A percentile compares a stretch with the other conserved stretches of the same genome.
phyloP scores from a whole-genome alignment of 2,797 vertebrate species.

The Clarias platycephalus region DNA sequence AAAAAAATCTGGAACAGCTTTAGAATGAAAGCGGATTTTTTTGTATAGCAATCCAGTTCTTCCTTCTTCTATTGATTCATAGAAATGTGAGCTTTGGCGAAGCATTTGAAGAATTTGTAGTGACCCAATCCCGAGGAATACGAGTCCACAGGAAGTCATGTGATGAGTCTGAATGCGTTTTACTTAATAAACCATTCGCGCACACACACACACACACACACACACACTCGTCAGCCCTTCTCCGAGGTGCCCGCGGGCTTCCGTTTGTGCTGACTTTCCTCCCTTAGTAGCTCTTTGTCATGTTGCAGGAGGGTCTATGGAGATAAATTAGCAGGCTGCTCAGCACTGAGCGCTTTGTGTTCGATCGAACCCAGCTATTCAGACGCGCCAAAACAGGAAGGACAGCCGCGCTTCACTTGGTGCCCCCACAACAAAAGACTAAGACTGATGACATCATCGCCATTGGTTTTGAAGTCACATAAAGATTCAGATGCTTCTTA shows the following conservation, averaged over 20 bases:
- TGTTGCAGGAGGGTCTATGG: conserved; percentile 58
- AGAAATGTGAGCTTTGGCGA: not conserved
- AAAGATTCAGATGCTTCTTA: conserved; percentile 13
- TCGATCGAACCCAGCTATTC: conserved; percentile 65
- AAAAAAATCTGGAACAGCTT: not conserved
- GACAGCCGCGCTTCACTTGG: conserved; percentile 58
- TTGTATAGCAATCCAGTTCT: not conserved
- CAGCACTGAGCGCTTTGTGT: conserved; percentile 59
- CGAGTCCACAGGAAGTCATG: conserved; percentile 31
- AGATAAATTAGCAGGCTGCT: conserved; percentile 62
- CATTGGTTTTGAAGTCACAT: conserved; percentile 39
- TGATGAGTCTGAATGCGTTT: conserved; percentile 45
- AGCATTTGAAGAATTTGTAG: not conserved
- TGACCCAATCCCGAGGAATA: not conserved
- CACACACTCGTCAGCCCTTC: conserved; percentile 24
- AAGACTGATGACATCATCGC: conserved; percentile 68
- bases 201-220: too few species aligned
- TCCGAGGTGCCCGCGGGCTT: conserved; percentile 3
- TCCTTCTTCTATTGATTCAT: not conserved
- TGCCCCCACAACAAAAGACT: conserved; percentile 45
- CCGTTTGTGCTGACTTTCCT: conserved; percentile 21
- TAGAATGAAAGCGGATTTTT: not conserved
- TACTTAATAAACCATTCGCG: conserved; percentile 59
- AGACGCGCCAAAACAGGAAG: conserved; percentile 57
- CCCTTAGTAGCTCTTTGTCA: conserved; percentile 53